Percentiles rank a stretch among this genome's conserved stretches.
phyloP scores from a whole-genome alignment of 2,888 invertebrate species.

The Cotesia congregata region DNA sequence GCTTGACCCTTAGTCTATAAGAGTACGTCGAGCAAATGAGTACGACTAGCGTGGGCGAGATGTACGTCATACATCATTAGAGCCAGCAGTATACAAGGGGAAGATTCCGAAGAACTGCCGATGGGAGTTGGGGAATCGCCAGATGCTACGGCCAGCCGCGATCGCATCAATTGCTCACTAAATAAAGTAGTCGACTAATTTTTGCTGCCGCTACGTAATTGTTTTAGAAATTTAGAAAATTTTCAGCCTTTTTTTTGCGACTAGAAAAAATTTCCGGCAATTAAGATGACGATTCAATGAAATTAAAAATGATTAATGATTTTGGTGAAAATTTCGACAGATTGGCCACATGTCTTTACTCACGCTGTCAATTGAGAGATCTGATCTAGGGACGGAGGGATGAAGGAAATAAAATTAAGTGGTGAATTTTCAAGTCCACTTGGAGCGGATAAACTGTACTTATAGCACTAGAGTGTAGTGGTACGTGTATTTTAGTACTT shows the following conservation, averaged over 20 bases:
- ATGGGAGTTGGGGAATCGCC: conserved; percentile 66
- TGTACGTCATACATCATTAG: conserved; percentile 68
- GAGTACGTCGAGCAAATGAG: conserved; percentile 48
- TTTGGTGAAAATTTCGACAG: background rate
- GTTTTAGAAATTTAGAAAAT: background rate
- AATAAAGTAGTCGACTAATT: background rate
- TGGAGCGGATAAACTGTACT: background rate
- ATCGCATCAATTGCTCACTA: conserved; percentile 33
- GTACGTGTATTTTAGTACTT: background rate
- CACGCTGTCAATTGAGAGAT: background rate
- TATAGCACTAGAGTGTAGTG: background rate
- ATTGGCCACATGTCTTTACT: background rate
- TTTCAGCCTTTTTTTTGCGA: background rate
- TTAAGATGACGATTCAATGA: no score
- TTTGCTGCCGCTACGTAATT: background rate
- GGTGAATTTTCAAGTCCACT: background rate
- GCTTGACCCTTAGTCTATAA: conserved; percentile 61
- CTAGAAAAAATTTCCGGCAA: no score
- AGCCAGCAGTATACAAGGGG: conserved; percentile 48
- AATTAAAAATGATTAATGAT: no score
- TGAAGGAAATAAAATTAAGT: background rate
- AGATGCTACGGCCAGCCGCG: conserved; percentile 60
- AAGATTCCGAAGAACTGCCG: conserved; percentile 56
- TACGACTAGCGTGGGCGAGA: conserved; percentile 54
- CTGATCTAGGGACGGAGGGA: background rate